These are phyloP conservation scores for Cosmopolites sordidus DNA, from an alignment of 2,888 invertebrate genomes.

Conservation along the genomic window DNA sequence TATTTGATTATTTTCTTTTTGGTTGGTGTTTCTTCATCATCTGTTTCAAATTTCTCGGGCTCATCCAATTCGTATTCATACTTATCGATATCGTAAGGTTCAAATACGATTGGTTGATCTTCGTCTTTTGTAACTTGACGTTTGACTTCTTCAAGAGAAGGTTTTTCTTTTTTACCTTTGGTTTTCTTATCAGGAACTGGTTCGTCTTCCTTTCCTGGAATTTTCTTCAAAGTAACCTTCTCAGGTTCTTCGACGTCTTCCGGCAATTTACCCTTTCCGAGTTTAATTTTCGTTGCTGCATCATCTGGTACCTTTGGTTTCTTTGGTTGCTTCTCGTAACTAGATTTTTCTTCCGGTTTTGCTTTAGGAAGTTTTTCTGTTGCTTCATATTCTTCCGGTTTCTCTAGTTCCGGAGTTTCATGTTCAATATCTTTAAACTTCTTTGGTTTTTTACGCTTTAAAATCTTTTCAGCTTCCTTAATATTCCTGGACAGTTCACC, in stretches of 20 bases:
- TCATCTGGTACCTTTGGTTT: slow-evolving; percentile 19
- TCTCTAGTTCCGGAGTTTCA: slow-evolving; percentile 46
- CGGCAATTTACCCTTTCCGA: slow-evolving; percentile 45
- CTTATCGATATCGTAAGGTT: slow-evolving; percentile 43
- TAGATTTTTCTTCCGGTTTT: slow-evolving; percentile 35
- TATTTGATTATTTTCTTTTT: slow-evolving; percentile 36
- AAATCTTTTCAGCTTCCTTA: slow-evolving; percentile 45
- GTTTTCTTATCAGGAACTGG: slow-evolving; percentile 21
- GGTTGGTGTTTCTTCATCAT: slow-evolving; percentile 26
- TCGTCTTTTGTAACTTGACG: slow-evolving; percentile 24
- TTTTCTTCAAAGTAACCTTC: slow-evolving; percentile 43
- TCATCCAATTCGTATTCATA: slow-evolving; percentile 42
- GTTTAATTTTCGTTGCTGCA: slow-evolving; percentile 33
- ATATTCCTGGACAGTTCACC: slow-evolving; percentile 50
- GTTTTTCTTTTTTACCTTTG: slow-evolving; percentile 12
- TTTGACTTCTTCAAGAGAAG: slow-evolving; percentile 3
- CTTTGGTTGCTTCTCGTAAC: slow-evolving; percentile 28
- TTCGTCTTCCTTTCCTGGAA: slow-evolving; percentile 38
- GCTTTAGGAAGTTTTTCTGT: slow-evolving; percentile 34
- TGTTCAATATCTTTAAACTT: slow-evolving; percentile 43
- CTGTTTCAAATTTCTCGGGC: slow-evolving; percentile 41
- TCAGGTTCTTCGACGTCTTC: slow-evolving; percentile 38
- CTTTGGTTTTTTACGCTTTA: slow-evolving; percentile 41
- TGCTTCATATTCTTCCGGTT: slow-evolving; percentile 44
- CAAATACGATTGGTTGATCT: slow-evolving; percentile 33